Percentiles rank a stretch among this genome's conserved stretches.
phyloP scores from a whole-genome alignment of 2,888 invertebrate species.

The Brenthis hecate region DNA sequence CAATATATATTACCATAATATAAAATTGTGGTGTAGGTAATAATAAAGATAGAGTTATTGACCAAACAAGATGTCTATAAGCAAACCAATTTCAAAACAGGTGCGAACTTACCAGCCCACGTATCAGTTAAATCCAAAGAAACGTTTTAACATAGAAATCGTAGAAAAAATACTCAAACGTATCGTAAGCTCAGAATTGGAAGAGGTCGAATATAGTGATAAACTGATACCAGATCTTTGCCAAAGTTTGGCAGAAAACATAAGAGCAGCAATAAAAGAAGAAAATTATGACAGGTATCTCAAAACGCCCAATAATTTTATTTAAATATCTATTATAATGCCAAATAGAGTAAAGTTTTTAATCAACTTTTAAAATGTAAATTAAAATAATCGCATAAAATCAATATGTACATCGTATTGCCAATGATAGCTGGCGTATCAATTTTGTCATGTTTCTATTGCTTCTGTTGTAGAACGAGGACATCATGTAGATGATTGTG shows the following conservation, averaged over 20 bases:
- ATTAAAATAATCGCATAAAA: not conserved
- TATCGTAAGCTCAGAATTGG: conserved; percentile 82
- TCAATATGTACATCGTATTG: conserved; percentile 51
- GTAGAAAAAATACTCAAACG: conserved; percentile 83
- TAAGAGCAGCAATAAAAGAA: conserved; percentile 84
- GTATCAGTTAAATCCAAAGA: conserved; percentile 84
- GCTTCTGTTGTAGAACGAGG: conserved; percentile 39
- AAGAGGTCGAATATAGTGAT: conserved; percentile 84
- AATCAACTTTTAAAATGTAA: not conserved
- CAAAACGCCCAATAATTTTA: too few species aligned
- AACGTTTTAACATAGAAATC: conserved; percentile 83
- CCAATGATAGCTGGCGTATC: conserved; percentile 54
- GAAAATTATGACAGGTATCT: conserved; percentile 85
- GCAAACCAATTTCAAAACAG: conserved; percentile 59
- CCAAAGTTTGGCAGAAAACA: conserved; percentile 81
- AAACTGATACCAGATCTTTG: conserved; percentile 81
- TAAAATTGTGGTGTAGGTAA: not conserved
- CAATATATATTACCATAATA: not conserved
- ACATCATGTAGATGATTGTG: conserved; percentile 12
- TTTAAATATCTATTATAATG: not conserved
- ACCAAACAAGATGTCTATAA: conserved; percentile 63
- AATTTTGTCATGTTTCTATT: conserved; percentile 45
- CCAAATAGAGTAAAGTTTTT: not conserved
- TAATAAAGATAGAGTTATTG: conserved; percentile 46
- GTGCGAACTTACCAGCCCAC: conserved; percentile 83